These are phyloP conservation scores for Thysanoteuthis rhombus DNA, from an alignment of 2,888 invertebrate genomes.

Conservation along the genomic window DNA sequence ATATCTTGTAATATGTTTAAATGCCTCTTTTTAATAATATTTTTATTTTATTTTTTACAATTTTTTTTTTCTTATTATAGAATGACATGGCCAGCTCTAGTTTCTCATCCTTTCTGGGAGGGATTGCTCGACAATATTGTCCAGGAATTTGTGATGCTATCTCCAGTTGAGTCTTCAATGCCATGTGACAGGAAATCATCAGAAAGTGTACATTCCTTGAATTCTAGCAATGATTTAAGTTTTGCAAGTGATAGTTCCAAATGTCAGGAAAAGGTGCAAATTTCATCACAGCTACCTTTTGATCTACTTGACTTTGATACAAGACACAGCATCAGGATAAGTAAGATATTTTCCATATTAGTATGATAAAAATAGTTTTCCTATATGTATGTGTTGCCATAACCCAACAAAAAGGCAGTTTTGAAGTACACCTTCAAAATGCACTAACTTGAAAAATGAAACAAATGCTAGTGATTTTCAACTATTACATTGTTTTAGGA, in stretches of 20 bases:
- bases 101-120: slow-evolving; percentile 67
- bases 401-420: too few species aligned
- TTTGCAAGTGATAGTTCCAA: neutral
- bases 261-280: neutral
- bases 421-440: too few species aligned
- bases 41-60: neutral
- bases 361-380: too few species aligned
- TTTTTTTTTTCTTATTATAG: slow-evolving; percentile 44
- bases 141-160: slow-evolving; percentile 49
- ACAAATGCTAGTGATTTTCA: too few species aligned
- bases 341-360: neutral
- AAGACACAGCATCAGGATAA: neutral
- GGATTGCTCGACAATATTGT: slow-evolving; percentile 60
- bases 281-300: neutral
- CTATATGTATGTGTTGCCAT: too few species aligned
- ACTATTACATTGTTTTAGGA: too few species aligned
- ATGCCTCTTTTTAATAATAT: too few species aligned
- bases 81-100: slow-evolving; percentile 64
- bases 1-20: too few species aligned
- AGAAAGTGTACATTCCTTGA: neutral
- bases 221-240: neutral
- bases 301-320: neutral
- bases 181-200: neutral
- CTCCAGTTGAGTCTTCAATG: neutral
- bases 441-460: too few species aligned